These are phyloP conservation scores for Prenolepis imparis DNA, from an alignment of 2,888 invertebrate species.

Conservation along the genomic window DNA sequence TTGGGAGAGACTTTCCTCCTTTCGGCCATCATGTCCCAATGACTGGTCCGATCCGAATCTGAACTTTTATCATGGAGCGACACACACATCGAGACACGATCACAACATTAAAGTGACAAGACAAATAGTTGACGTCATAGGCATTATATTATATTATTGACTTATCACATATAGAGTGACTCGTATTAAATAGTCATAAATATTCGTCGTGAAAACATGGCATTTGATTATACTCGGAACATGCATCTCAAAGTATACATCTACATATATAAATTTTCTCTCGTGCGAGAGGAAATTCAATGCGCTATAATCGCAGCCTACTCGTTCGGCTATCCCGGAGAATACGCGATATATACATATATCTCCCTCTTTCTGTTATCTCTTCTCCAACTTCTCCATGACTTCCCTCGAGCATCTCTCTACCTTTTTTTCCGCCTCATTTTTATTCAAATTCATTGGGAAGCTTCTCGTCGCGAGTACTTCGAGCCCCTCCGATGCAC, in stretches of 20 bases:
- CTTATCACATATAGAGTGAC: neutral
- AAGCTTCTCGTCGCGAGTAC: constrained; percentile 59
- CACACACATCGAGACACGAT: neutral
- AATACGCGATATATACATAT: constrained; percentile 26
- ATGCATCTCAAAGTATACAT: constrained; percentile 51
- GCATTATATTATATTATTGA: constrained; percentile 11
- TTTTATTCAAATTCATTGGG: constrained; percentile 78
- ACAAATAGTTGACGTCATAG: neutral
- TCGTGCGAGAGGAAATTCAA: constrained; percentile 65
- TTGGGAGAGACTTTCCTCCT: constrained; percentile 29
- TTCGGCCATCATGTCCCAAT: constrained; percentile 16
- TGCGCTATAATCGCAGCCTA: constrained; percentile 75
- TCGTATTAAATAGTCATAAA: constrained; percentile 34
- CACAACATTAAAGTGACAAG: neutral
- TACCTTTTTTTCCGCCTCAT: constrained; percentile 64
- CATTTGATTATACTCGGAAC: constrained; percentile 26
- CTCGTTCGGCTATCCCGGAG: constrained; percentile 67
- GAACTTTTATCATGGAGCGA: neutral
- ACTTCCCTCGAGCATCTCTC: constrained; percentile 36
- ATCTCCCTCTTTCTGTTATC: constrained; percentile 43
- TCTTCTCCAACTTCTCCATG: neutral
- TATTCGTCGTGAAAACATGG: constrained; percentile 58
- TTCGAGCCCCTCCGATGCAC: constrained; percentile 36
- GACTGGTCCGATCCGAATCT: neutral
- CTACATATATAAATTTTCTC: constrained; percentile 60